Evolutionary conservation across 2,888 invertebrate genomes (phyloP), one percentile per base, ranked within the genome.

Genomic region (Cantharis lateralis): DNA sequence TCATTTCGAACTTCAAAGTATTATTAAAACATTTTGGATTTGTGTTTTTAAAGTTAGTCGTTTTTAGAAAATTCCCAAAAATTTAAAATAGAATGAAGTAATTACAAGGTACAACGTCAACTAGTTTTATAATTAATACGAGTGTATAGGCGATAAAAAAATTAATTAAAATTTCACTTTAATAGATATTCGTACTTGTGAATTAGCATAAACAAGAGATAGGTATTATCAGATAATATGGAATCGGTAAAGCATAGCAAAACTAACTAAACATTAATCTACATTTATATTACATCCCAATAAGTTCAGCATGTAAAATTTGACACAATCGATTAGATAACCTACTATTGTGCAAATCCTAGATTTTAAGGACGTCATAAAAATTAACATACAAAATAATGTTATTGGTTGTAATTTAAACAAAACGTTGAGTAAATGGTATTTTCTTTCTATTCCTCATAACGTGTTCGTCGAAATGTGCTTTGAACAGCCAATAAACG

Each of bases 171-270:
- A 66, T 66, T 66, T 24, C 20, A 20, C 20, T 20, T 66, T 66
- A 16, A 20, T 66, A 18, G 64, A 64, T 64, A 32, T 64, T 64
- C 18, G 20, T 64, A 64, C 64, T 20, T 64, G 64, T 66, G n/a
- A 66, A 20, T 66, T 66, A 20, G 63, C 18, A 72, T 68, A 28
- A 71, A 72, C 72, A 72, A 72, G 32, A 66, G 63, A 72, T 48
- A 32, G 7, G 15, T 10, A 64, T 72, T 72, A 72, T 72, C 68
- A 48, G 72, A 68, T 72, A 72, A 28, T 64, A 15, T 68, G 61
- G 18, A 20, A 48, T 68, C 72, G 48, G 80, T 18, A 81, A 75
- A 32, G 62, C 66, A 64, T 71, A 64, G 66, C 20, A 48, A 48
- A 66, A 66, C 64, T 66, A 66, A 66, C 64, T 11, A 66, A 20